Base-by-base conservation (phyloP, 2,888 invertebrate species). In the Drosophila rubida region DNA sequence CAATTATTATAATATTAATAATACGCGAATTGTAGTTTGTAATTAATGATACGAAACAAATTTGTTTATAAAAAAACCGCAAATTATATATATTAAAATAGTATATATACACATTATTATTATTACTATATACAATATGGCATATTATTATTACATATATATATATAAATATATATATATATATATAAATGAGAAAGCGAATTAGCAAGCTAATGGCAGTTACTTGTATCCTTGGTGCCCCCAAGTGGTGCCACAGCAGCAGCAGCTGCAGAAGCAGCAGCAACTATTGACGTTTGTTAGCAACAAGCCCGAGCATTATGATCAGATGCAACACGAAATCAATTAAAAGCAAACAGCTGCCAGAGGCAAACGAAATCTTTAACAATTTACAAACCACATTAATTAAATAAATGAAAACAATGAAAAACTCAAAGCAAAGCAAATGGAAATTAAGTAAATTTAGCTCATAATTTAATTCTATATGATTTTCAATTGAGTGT, bases 1-100 rank as follows among this genome's bases (percentile, higher is more conserved):
- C n/a, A 65, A 63, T 50, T 60, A 70, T 55, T 39, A 49, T 57
- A 65, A 63, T 54, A 58, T 65, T 59, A 49, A 60, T 59, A 74
- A 71, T 80, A 87, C 75, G 84, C 88, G 81, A 84, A 84, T 87
- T 84, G 88, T 87, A 87, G 84, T 81, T 78, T 84, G 88, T 84
- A 84, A 88, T 76, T 81, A 82, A 69, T 65, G 53, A 77, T 77
- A 80, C 51, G 69, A 85, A 86, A 82, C 61, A 69, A 87, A 88
- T 68, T 87, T 87, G 87, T 87, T 87, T 88, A 84, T 84, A 88
- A 76, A 85, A 75, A 67, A 68, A 54, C 46, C 68, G 72, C 76
- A 87, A 82, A 82, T 85, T 82, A 85, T 87, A 78, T 87, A 78
- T 81, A 80, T 74, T 67, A 80, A 80, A 77, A 75, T 64, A 78